Base-by-base conservation (phyloP, 2,888 invertebrate genomes). In the Margaritifera margaritifera region DNA sequence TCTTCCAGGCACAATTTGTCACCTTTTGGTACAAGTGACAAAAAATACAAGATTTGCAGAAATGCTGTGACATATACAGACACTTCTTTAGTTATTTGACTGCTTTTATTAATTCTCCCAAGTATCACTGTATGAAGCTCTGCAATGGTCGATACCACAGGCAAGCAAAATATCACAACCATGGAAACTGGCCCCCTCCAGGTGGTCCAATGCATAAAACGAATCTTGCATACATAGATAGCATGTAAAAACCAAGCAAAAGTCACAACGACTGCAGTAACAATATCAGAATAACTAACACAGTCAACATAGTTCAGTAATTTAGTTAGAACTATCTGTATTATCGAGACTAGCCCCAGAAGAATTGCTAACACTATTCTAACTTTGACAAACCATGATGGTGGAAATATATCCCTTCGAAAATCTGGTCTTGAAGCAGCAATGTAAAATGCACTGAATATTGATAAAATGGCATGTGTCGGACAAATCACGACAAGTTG, bases 231-330 rank as follows among this genome's bases (percentile, higher is more conserved):
- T 80, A 93, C 92, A 89, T 94, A 95, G 75, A 94, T 93, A 80
- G 94, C 93, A 90, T 97, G 96, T 24, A 95, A 92, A 65, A 94
- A 90, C 97, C 97, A 97, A 61, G 94, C 92, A 61, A 95, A 89
- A 77, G 93, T 93, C 86, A 95, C 92, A 5, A 94, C 92, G 58
- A 93, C 93, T 31, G 93, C 92, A 60, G 93, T 90, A 58, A 95
- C 92, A 85, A 94, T 93, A 88, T 95, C 94, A 66, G 94, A 92
- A 18, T 94, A 93, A 62, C 86, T 87, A 11, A 90, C 77, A 11
- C 42, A 42, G 42, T 42, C 8, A 42, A 83, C 74, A 51, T 85
- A 73, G 60, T 85, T 75, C 61, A 88, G 68, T 65, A 82, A 79
- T 70, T 88, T 84, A 72, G 88, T 79, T 4, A 90, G 68, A 57